Percentiles rank a stretch among this genome's conserved stretches.
Conservation (phyloP, 37 sponge, comb jelly and placozoan genomes). For the Mnemiopsis leidyi region DNA sequence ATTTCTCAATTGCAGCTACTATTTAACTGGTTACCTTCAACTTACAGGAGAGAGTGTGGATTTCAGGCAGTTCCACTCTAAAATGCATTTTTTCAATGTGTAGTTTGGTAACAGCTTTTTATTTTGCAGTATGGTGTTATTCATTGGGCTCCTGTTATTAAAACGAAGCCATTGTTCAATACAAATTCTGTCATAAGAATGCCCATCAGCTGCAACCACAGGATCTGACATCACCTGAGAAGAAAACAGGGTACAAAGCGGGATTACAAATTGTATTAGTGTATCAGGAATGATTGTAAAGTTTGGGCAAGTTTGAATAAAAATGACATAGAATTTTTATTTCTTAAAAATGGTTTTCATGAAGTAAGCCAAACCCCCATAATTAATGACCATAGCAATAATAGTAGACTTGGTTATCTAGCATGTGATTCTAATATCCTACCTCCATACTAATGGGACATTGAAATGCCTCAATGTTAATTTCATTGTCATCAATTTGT, state of each 20-base stretch:
- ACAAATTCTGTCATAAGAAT: neutral
- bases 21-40: no score
- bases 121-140: neutral
- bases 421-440: no score
- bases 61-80: conserved; percentile 25
- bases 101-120: conserved; percentile 19
- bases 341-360: no score
- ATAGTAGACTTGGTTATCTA: no score
- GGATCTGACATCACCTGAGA: conserved; percentile 27
- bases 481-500: conserved; percentile 13
- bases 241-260: no score
- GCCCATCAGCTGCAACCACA: conserved; percentile 46
- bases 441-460: conserved; percentile 13
- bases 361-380: no score
- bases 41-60: neutral
- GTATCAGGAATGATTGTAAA: no score
- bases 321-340: no score
- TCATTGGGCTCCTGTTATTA: conserved; percentile 45
- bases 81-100: conserved; percentile 5
- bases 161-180: conserved; percentile 4
- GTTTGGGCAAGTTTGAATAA: no score
- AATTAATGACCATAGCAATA: no score
- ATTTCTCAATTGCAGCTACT: no score
- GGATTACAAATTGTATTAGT: no score
- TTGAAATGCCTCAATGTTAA: neutral